Evolutionary conservation across 1,140 invertebrate species (phyloP), one percentile per base, ranked within the genome.

Genomic region (Drosophila nannoptera): DNA sequence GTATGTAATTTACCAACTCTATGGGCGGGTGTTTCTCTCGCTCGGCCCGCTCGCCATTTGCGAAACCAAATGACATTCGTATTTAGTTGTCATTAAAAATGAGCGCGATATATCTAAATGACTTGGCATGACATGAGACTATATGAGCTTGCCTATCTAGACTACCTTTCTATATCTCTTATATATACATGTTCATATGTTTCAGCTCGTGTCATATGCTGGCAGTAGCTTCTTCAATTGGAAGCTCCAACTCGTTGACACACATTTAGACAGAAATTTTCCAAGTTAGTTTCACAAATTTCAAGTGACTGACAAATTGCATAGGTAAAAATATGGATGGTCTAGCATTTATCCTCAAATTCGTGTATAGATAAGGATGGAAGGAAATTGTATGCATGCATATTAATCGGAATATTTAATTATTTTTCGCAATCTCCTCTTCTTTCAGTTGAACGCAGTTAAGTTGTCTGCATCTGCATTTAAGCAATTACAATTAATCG

Each of bases 81-180:
- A 84, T 83, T 76, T 76, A 83, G 76, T 84, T 83, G 73, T 76
- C 80, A 74, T 84, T 78, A 76, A 70, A 76, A 84, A 84, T 67
- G 80, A 56, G 75, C 53, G 63, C 54, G 71, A 81, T 76, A 60
- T 60, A 78, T 76, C 68, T 75, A 78, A 81, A 76, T 70, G 62
- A 76, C 69, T 69, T 40, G 29, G 35, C 55, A 45, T 69, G 67
- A 53, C 61, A 65, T 38, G 35, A 31, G 35, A 22, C 43, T 7
- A 36, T 11, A 14, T 33, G 2, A 36, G 11, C 14, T 11, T 53
- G 22, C 3, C 33, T 14, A n/a, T 35, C 50, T 16, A n/a, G 1
- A 14, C 31, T 35, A 5, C 22, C 9, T 45, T 22, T 46, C 38
- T 16, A 2, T 22, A 7, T 7, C 9, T 14, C n/a, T 52, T 35